Conservation (phyloP, 2,888 invertebrate species). For the Patella depressa region DNA sequence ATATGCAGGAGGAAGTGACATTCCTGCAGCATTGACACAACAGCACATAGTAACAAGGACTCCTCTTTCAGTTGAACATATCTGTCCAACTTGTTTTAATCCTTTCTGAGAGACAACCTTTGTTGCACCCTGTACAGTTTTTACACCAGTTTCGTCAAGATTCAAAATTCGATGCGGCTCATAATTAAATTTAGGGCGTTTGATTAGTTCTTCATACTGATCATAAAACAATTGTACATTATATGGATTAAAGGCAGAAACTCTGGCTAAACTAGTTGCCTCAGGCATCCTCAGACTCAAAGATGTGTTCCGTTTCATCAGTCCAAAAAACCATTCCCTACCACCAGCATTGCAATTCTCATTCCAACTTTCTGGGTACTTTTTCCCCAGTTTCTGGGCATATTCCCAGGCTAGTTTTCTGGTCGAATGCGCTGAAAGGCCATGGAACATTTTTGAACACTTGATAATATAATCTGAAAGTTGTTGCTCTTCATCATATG, state of each 20-base stretch:
- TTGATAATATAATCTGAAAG: neutral
- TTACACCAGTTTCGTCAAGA: slow-evolving; percentile 20
- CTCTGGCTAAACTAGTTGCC: slow-evolving; percentile 12
- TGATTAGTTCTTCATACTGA: neutral
- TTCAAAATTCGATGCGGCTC: slow-evolving; percentile 12
- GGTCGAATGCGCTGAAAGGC: neutral
- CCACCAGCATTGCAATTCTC: neutral
- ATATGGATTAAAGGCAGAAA: neutral
- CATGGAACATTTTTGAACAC: slow-evolving; percentile 6
- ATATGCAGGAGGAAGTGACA: slow-evolving; percentile 26
- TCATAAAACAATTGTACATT: neutral
- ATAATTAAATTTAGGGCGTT: neutral
- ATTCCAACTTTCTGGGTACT: neutral
- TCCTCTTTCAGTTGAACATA: slow-evolving; percentile 32
- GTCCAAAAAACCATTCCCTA: neutral
- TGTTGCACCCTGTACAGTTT: slow-evolving; percentile 19
- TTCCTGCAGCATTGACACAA: slow-evolving; percentile 28
- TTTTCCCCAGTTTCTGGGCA: neutral
- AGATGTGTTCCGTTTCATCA: neutral
- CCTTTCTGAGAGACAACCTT: slow-evolving; percentile 21
- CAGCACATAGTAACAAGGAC: slow-evolving; percentile 26
- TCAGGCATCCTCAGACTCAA: neutral
- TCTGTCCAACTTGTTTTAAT: slow-evolving; percentile 30
- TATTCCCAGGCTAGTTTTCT: neutral
- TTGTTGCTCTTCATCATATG: neutral